phyloP scores from a whole-genome alignment of 1,140 invertebrate species.

The Leucophenga varia region DNA sequence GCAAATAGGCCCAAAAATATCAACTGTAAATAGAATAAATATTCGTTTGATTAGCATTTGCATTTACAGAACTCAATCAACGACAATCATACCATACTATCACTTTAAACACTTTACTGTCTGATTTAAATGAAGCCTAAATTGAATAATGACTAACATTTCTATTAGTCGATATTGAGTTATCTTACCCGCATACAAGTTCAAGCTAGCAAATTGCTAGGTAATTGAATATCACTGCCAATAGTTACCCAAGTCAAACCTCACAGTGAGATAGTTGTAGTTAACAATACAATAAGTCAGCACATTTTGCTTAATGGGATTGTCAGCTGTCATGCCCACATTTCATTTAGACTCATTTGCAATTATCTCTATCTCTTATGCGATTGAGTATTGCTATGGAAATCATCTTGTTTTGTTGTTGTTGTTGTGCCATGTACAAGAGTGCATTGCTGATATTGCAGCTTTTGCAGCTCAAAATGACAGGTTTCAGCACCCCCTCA shows the following conservation, averaged over 20 bases:
- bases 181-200: too few species aligned
- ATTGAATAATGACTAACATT: too few species aligned
- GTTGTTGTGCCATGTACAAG: background rate
- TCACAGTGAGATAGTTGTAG: too few species aligned
- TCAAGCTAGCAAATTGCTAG: too few species aligned
- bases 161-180: too few species aligned
- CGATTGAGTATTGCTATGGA: conserved; percentile 4
- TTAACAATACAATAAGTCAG: conserved; percentile 11
- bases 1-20: conserved; percentile 14
- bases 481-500: background rate
- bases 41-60: conserved; percentile 12
- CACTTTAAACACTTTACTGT: too few species aligned
- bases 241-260: too few species aligned
- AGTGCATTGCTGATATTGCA: conserved; percentile 6
- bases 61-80: conserved; percentile 1
- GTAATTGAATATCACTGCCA: too few species aligned
- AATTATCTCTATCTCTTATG: conserved; percentile 12
- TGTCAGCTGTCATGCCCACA: conserved; percentile 13
- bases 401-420: too few species aligned
- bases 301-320: conserved; percentile 3
- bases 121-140: too few species aligned
- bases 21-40: conserved; percentile 23
- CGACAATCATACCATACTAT: too few species aligned
- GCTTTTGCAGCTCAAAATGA: too few species aligned
- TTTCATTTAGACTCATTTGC: conserved; percentile 7